These are phyloP conservation scores for Centropus bengalensis DNA, from an alignment of 2,113 vertebrate genomes.

Conservation along the genomic window DNA sequence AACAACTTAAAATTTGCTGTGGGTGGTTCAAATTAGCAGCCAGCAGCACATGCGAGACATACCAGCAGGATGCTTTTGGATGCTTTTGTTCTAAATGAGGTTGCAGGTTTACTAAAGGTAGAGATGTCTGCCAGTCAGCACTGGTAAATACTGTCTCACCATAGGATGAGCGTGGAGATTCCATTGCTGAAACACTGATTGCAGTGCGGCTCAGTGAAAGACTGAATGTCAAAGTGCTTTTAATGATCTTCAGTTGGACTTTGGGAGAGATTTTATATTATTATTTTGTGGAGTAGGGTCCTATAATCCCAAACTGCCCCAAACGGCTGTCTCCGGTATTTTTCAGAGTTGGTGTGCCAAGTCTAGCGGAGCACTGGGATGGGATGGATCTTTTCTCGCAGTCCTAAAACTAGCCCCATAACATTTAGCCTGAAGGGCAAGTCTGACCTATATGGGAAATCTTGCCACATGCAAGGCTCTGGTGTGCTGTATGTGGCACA, in stretches of 20 bases:
- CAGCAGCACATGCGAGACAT: neutral
- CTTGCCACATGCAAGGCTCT: neutral
- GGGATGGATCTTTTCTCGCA: neutral
- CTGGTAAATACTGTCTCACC: neutral
- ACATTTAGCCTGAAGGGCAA: neutral
- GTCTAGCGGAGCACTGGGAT: neutral
- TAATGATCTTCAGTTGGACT: neutral
- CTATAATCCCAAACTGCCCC: neutral
- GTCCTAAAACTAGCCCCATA: neutral
- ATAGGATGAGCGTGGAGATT: neutral
- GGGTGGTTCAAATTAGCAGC: neutral
- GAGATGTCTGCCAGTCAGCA: accelerated
- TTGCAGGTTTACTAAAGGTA: neutral
- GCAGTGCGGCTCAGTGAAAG: accelerated
- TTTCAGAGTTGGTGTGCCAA: neutral
- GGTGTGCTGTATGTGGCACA: accelerated
- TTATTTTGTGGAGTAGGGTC: accelerated
- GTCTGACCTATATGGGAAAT: neutral
- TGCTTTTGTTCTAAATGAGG: neutral
- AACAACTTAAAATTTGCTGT: neutral
- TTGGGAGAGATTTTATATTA: neutral
- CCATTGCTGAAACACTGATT: neutral
- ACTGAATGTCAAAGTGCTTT: accelerated
- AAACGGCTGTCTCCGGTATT: neutral
- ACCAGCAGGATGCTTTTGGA: neutral